Conservation (phyloP, 2,113 vertebrate genomes). For the Cinclus cinclus region DNA sequence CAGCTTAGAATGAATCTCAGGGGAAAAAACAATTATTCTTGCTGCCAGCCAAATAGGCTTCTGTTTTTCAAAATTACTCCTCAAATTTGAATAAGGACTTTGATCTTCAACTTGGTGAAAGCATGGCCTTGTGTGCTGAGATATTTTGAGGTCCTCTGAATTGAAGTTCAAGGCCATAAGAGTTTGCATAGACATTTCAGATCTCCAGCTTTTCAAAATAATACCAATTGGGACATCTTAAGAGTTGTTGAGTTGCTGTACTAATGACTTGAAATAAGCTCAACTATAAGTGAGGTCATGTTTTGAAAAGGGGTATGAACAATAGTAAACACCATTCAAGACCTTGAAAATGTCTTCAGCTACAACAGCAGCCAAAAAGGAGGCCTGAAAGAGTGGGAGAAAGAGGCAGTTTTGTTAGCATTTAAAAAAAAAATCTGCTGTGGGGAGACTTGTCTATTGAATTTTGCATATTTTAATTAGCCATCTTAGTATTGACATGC, state of each 20-base stretch:
- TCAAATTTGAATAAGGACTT: slow-evolving; percentile 34
- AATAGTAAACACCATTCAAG: slow-evolving; percentile 50
- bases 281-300: slow-evolving; percentile 52
- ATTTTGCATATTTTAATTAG: slow-evolving; percentile 32
- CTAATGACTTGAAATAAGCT: slow-evolving; percentile 65
- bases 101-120: slow-evolving; percentile 47
- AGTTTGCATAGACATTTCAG: slow-evolving; percentile 25
- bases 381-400: neutral
- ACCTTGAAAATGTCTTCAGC: slow-evolving; percentile 42
- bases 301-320: slow-evolving; percentile 54
- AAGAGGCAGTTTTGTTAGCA: neutral
- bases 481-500: neutral
- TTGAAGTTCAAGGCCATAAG: slow-evolving; percentile 21
- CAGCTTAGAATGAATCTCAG: neutral
- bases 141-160: slow-evolving; percentile 44
- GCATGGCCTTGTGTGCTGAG: neutral
- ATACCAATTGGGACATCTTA: slow-evolving; percentile 29
- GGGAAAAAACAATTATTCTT: neutral
- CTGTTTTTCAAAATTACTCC: slow-evolving; percentile 29
- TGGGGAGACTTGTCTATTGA: neutral
- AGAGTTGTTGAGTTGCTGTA: slow-evolving; percentile 61
- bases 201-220: slow-evolving; percentile 51
- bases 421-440: neutral
- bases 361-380: slow-evolving; percentile 19
- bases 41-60: neutral